A percentile compares a stretch with the other conserved stretches of the same genome.
Conservation (phyloP, 2,797 vertebrate genomes). For the Clarias pachynema region DNA sequence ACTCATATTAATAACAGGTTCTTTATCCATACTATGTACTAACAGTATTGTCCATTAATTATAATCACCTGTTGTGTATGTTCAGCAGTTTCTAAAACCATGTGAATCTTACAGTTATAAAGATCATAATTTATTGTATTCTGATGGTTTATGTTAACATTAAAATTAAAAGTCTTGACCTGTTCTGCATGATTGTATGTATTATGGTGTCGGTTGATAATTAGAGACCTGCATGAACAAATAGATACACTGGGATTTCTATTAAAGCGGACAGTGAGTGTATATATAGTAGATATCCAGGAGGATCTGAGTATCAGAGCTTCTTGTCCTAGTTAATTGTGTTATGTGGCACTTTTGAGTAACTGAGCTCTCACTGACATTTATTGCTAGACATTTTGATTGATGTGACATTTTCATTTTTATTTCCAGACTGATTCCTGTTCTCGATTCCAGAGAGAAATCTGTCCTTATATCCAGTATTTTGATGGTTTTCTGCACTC, state of each 20-base stretch:
- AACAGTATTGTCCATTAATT: no score
- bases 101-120: no score
- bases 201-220: neutral
- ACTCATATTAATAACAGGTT: neutral
- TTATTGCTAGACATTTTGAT: constrained; percentile 5
- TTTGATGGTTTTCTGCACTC: neutral
- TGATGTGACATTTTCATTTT: constrained; percentile 38
- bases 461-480: constrained; percentile 10
- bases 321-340: neutral
- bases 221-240: neutral
- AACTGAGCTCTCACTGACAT: neutral
- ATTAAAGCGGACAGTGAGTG: neutral
- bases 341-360: constrained; percentile 2
- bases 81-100: no score
- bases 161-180: neutral
- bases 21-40: no score
- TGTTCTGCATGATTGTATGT: neutral
- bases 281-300: neutral
- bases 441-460: neutral
- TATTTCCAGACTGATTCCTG: neutral
- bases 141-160: no score
- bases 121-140: no score
- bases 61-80: no score
- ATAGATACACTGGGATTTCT: neutral
- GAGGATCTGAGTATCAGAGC: no score